A percentile compares a stretch with the other conserved stretches of the same genome.
phyloP scores from a whole-genome alignment of 2,888 invertebrate species.

The Pyrochroa serraticornis region DNA sequence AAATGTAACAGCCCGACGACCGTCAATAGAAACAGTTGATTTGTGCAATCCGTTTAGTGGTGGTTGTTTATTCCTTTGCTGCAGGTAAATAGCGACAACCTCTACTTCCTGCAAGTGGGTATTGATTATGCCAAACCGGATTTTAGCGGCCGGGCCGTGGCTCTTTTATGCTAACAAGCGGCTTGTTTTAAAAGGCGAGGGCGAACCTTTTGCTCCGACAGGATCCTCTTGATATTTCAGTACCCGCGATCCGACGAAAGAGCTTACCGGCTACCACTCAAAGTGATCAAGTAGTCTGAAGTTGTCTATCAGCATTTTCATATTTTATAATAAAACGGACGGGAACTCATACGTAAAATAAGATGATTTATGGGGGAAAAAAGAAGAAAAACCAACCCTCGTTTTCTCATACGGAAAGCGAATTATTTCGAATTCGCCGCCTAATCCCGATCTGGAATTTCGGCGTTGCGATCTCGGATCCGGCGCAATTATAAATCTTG shows the following conservation, averaged over 20 bases:
- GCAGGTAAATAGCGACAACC: no score
- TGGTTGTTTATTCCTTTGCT: no score
- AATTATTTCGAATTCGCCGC: constrained; percentile 8
- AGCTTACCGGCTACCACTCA: constrained; percentile 23
- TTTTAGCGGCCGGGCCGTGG: no score
- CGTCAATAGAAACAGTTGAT: no score
- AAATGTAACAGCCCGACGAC: no score
- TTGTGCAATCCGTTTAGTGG: no score
- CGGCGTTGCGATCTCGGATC: background rate
- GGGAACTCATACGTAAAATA: constrained; percentile 28
- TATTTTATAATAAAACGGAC: constrained; percentile 25
- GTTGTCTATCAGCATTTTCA: constrained; percentile 37
- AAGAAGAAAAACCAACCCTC: background rate
- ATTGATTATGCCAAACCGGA: no score
- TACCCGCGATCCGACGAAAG: background rate
- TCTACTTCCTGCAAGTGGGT: no score
- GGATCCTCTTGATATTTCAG: constrained; percentile 14
- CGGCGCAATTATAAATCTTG: constrained; percentile 24
- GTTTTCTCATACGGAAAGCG: constrained; percentile 1
- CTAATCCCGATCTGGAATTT: background rate
- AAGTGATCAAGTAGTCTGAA: constrained; percentile 38
- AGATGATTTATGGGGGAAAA: constrained; percentile 36
- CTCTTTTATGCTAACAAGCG: no score
- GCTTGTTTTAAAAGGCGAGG: no score
- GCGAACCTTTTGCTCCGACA: no score